phyloP scores from a whole-genome alignment of 2,797 vertebrate genomes.

The Otolemur crassicaudatus region DNA sequence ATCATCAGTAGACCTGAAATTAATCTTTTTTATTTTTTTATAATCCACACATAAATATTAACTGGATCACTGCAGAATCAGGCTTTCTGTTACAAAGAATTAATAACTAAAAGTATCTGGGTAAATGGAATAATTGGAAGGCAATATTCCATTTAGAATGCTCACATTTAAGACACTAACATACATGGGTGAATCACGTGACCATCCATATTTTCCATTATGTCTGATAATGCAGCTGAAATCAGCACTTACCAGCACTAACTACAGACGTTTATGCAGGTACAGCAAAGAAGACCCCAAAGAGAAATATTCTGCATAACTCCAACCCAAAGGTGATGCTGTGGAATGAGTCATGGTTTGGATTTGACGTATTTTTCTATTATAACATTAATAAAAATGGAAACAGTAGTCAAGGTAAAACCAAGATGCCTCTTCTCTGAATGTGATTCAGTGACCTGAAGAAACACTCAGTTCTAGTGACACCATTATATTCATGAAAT shows the following conservation, averaged over 20 bases:
- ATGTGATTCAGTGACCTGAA: neutral
- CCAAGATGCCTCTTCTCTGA: neutral
- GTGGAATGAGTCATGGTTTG: neutral
- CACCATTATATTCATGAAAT: neutral
- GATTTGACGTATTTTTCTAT: neutral
- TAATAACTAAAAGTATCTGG: neutral
- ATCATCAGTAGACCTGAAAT: neutral
- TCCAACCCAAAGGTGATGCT: neutral
- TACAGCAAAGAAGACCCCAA: neutral
- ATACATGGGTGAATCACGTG: neutral
- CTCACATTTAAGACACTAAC: neutral
- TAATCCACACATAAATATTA: neutral
- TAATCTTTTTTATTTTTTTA: neutral
- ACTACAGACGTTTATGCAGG: neutral
- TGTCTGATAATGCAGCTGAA: neutral
- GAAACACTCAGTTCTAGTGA: neutral
- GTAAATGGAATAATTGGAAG: neutral
- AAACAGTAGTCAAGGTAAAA: neutral
- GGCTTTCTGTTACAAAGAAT: neutral
- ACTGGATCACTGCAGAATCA: neutral
- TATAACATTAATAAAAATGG: neutral
- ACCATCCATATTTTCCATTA: neutral
- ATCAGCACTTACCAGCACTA: neutral
- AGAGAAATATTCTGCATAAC: neutral
- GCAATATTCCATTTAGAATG: neutral